phyloP scores from a whole-genome alignment of 2,888 invertebrate genomes.

The Eristalis tenax region DNA sequence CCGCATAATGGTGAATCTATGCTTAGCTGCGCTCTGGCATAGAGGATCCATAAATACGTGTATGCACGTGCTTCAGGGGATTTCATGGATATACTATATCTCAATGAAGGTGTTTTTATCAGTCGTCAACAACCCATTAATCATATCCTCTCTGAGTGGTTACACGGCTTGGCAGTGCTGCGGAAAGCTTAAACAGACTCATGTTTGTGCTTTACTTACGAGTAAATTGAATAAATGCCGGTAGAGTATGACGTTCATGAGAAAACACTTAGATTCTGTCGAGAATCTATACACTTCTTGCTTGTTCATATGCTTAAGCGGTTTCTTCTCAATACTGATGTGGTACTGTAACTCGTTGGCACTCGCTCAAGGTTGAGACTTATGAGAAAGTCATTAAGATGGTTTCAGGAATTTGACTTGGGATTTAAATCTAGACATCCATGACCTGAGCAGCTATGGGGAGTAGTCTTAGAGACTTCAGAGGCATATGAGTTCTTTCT shows the following conservation, averaged over 20 bases:
- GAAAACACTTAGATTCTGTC: not conserved
- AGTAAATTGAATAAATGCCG: not conserved
- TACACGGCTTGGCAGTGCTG: not conserved
- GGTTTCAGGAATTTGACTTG: too few relatives aligned
- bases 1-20: not conserved
- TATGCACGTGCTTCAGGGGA: not conserved
- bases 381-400: too few relatives aligned
- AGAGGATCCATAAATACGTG: not conserved
- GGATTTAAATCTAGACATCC: too few relatives aligned
- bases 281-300: not conserved
- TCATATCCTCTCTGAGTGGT: not conserved
- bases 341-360: not conserved
- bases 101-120: not conserved
- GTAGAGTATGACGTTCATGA: not conserved
- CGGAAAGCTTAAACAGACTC: not conserved
- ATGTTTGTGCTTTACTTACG: not conserved
- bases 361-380: too few relatives aligned
- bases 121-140: not conserved
- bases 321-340: not conserved
- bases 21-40: not conserved
- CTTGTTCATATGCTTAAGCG: not conserved
- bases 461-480: too few relatives aligned
- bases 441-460: too few relatives aligned
- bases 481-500: too few relatives aligned
- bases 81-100: not conserved